These are phyloP conservation scores for Tenthredo amoena DNA, from an alignment of 2,888 invertebrate genomes.

Conservation along the genomic window DNA sequence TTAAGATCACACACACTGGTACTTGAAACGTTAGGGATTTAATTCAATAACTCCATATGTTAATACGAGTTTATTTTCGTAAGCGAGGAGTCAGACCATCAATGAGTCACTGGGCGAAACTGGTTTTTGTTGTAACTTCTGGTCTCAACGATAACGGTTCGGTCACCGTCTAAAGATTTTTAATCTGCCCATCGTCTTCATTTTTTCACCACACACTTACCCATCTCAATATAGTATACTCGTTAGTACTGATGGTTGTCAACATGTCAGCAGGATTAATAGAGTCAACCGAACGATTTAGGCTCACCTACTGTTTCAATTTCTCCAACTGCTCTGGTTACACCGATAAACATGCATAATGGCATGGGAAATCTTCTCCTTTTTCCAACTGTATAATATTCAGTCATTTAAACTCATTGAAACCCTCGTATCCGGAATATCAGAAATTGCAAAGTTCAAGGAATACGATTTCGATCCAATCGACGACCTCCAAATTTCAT, in stretches of 20 bases:
- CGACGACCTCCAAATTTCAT: background rate
- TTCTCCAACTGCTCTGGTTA: background rate
- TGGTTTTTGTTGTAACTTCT: slow-evolving; percentile 65
- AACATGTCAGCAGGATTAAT: slow-evolving; percentile 1
- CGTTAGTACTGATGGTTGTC: background rate
- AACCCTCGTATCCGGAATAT: background rate
- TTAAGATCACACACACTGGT: slow-evolving; percentile 46
- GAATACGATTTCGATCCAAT: background rate
- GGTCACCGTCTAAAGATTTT: slow-evolving; percentile 64
- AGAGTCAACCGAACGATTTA: background rate
- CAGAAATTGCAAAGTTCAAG: background rate
- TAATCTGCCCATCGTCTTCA: slow-evolving; percentile 51
- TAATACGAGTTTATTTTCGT: slow-evolving; percentile 57
- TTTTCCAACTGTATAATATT: background rate
- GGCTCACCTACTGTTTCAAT: background rate
- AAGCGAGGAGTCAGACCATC: slow-evolving; percentile 54
- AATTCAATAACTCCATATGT: slow-evolving; percentile 66
- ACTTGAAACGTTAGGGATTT: slow-evolving; percentile 57
- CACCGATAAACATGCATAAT: background rate
- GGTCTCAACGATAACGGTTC: slow-evolving; percentile 62
- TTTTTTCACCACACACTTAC: background rate
- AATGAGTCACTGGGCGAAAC: slow-evolving; percentile 65
- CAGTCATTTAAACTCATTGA: background rate
- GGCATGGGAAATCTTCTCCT: background rate
- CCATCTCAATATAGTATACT: background rate